Conservation (phyloP, 2,113 vertebrate genomes). For the Callaeas wilsoni region DNA sequence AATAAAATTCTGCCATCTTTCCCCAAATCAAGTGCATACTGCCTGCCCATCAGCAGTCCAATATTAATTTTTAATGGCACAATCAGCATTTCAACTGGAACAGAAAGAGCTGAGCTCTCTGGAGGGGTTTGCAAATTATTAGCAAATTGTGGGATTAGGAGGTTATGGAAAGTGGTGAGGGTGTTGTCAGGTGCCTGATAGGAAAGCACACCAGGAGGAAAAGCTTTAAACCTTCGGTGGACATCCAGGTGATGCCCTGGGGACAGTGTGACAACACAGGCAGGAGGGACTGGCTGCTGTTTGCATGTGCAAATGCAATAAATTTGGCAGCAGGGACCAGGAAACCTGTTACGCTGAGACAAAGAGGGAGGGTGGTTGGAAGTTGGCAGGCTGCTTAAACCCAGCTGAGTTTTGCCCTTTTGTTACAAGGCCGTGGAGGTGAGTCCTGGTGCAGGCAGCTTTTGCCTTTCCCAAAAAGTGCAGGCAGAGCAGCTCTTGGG, state of each 20-base stretch:
- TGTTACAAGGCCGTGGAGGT: not conserved
- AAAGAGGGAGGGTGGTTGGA: not conserved
- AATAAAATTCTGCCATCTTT: not conserved
- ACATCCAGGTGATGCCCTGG: not conserved
- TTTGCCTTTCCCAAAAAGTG: not conserved
- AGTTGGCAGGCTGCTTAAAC: not conserved
- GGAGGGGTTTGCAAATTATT: not conserved
- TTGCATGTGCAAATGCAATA: not conserved
- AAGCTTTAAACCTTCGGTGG: not conserved
- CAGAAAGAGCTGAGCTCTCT: not conserved
- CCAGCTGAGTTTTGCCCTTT: not conserved
- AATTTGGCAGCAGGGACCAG: not conserved
- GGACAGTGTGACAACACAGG: not conserved
- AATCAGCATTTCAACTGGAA: fast-evolving
- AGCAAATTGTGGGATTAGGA: not conserved
- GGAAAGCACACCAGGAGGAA: not conserved
- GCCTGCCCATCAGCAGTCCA: not conserved
- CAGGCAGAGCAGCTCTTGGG: fast-evolving
- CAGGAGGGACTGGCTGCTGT: not conserved
- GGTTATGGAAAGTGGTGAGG: not conserved
- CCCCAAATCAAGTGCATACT: not conserved
- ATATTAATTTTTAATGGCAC: not conserved
- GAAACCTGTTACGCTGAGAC: not conserved
- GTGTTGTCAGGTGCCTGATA: not conserved
- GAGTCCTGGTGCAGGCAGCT: not conserved